These are phyloP conservation scores for Lichenostomus cassidix DNA, from an alignment of 2,113 vertebrate genomes.

Conservation along the genomic window DNA sequence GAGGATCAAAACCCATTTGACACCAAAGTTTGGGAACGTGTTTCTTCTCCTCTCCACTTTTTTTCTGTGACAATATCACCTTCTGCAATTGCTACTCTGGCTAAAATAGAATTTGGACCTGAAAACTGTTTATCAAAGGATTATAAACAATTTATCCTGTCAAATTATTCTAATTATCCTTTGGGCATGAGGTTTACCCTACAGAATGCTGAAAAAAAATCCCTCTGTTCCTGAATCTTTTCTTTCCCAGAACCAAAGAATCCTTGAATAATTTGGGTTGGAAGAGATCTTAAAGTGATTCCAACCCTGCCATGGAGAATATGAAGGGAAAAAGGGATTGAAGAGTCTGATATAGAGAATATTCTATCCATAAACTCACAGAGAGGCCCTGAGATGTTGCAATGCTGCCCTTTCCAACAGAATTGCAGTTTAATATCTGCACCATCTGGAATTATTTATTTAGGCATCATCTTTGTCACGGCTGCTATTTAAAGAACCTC, in stretches of 20 bases:
- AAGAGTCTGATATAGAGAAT: conserved; percentile 17
- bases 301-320: not conserved
- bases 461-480: not conserved
- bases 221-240: not conserved
- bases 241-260: not conserved
- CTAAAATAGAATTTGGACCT: conserved; percentile 1
- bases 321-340: not conserved
- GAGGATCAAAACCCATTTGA: not conserved
- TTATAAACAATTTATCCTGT: not conserved
- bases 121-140: not conserved
- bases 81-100: not conserved
- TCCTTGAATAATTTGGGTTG: not conserved
- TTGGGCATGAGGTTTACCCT: not conserved
- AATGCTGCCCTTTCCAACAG: conserved; percentile 22
- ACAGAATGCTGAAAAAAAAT: not conserved
- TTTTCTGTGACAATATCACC: not conserved
- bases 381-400: not conserved
- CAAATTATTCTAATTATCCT: not conserved
- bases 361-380: not conserved
- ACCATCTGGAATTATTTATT: conserved; percentile 54
- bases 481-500: conserved; percentile 24
- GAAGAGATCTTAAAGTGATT: not conserved
- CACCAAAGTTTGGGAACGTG: not conserved
- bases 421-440: not conserved
- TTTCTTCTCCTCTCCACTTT: not conserved